A percentile compares a stretch with the other conserved stretches of the same genome.
Conservation (phyloP, 2,113 vertebrate genomes). For the Patagioenas fasciata region DNA sequence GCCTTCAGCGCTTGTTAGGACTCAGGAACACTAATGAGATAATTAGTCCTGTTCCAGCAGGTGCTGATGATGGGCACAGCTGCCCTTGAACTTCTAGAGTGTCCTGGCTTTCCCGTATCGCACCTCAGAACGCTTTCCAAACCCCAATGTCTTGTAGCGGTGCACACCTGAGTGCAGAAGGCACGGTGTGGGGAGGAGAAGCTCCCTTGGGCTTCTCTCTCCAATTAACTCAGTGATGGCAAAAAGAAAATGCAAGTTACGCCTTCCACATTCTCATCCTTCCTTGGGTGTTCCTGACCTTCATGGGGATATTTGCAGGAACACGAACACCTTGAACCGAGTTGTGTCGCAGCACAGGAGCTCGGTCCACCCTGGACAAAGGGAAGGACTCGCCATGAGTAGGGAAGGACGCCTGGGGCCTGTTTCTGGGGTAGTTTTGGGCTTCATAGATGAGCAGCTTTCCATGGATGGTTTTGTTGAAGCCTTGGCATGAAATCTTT, state of each 20-base stretch:
- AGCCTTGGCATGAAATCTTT: neutral
- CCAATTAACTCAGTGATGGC: rapidly evolving
- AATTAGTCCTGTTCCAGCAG: neutral
- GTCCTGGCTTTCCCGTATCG: rapidly evolving
- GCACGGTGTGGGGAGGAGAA: neutral
- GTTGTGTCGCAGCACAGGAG: too few relatives aligned
- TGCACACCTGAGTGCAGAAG: neutral
- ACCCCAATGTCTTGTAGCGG: neutral
- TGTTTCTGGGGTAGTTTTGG: neutral
- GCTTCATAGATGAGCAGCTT: rapidly evolving
- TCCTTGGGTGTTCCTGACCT: neutral
- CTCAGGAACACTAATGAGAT: neutral
- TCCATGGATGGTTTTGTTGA: neutral
- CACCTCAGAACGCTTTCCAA: neutral
- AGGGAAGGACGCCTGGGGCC: neutral
- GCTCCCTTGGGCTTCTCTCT: neutral
- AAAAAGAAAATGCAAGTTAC: neutral
- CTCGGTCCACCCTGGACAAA: too few relatives aligned
- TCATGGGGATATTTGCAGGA: neutral
- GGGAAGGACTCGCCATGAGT: too few relatives aligned
- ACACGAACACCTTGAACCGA: too few relatives aligned
- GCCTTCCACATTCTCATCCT: neutral
- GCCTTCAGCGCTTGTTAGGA: neutral
- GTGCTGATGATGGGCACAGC: neutral
- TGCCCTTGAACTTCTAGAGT: neutral